A percentile compares a stretch with the other conserved stretches of the same genome.
Evolutionary conservation across 2,113 vertebrate species (phyloP).

Genomic region (Orientallactaga bullata): DNA sequence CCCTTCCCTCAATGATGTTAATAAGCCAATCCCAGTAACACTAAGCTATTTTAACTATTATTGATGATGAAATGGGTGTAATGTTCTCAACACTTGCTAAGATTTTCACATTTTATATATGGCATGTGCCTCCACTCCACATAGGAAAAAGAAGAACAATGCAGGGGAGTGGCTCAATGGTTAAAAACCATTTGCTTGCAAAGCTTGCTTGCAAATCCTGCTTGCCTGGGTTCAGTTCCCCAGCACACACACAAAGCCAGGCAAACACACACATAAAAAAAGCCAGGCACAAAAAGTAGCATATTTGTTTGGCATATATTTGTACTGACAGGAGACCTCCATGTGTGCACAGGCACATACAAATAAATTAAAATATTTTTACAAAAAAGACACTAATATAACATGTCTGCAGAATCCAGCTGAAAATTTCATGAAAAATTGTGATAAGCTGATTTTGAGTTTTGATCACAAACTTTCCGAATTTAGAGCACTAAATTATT

Average conservation of each 20-base stretch:
- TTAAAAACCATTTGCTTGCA: too few species aligned
- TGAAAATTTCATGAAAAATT: slow-evolving; percentile 39
- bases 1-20: neutral
- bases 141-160: too few species aligned
- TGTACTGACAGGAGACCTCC: too few species aligned
- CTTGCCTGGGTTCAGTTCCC: too few species aligned
- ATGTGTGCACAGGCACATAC: too few species aligned
- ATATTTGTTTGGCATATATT: too few species aligned
- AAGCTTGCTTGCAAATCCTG: too few species aligned
- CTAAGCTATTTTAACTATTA: neutral
- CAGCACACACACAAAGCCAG: too few species aligned
- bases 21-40: neutral
- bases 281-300: too few species aligned
- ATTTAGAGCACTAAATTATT: slow-evolving; percentile 50
- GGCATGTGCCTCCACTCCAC: neutral
- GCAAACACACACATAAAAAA: too few species aligned
- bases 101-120: slow-evolving; percentile 32
- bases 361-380: slow-evolving; percentile 1
- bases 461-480: slow-evolving; percentile 61
- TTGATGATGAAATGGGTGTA: neutral
- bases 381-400: neutral
- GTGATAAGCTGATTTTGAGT: slow-evolving; percentile 29
- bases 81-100: neutral
- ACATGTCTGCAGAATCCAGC: neutral
- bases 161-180: too few species aligned